Conservation (phyloP, 2,888 invertebrate genomes). For the Diloba caeruleocephala region DNA sequence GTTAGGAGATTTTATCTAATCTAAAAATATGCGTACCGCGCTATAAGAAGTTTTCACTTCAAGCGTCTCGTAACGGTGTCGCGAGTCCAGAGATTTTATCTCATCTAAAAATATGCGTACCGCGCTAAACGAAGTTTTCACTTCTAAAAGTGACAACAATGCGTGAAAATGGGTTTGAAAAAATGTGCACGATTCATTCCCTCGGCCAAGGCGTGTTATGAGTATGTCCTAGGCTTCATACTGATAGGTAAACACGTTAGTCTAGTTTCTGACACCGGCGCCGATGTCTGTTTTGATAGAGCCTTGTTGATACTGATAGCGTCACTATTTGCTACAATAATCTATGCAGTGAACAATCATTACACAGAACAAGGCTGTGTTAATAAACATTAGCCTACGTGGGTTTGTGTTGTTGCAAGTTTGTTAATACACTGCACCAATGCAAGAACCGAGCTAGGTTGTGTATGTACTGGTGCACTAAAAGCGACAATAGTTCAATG, state of each 20-base stretch:
- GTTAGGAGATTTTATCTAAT: too few species aligned
- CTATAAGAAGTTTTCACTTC: too few species aligned
- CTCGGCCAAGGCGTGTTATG: neutral
- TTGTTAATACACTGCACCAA: neutral
- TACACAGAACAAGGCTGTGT: constrained; percentile 8
- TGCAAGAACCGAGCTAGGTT: too few species aligned
- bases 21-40: too few species aligned
- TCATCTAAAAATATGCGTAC: too few species aligned
- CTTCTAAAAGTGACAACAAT: too few species aligned
- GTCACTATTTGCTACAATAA: constrained; percentile 15
- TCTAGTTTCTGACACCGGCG: neutral
- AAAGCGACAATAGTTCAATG: too few species aligned
- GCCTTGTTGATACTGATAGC: constrained; percentile 2
- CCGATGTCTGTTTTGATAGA: constrained; percentile 20
- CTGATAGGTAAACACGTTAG: neutral
- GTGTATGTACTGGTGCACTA: too few species aligned
- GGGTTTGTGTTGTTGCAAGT: constrained; percentile 1
- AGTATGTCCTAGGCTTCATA: neutral
- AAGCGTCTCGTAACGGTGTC: too few species aligned
- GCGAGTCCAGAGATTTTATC: too few species aligned
- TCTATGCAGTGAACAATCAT: constrained; percentile 1
- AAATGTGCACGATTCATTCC: neutral
- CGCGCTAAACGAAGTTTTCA: too few species aligned
- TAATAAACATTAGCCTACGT: constrained; percentile 15
- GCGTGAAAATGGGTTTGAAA: too few species aligned